Evolutionary conservation across 2,113 vertebrate genomes (phyloP).

Genomic region (Rafetus swinhoei): DNA sequence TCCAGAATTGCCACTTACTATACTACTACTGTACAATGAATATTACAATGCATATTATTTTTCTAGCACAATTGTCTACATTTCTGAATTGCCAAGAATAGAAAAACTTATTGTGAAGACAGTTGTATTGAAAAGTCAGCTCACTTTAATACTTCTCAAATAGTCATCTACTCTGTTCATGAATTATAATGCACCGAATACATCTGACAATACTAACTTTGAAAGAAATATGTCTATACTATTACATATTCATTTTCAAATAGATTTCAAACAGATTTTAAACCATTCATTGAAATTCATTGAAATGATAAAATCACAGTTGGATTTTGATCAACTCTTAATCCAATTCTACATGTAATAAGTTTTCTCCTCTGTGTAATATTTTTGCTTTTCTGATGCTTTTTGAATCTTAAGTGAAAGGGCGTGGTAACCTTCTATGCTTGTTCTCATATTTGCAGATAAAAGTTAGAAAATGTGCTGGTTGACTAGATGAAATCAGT

Average conservation of each 20-base stretch:
- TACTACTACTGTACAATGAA: conserved; percentile 86
- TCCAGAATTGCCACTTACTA: conserved; percentile 89
- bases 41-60: conserved; percentile 90
- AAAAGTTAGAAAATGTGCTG: conserved; percentile 55
- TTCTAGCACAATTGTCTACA: conserved; percentile 86
- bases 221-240: conserved; percentile 85
- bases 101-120: conserved; percentile 88
- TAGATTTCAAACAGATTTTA: conserved; percentile 88
- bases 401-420: conserved; percentile 63
- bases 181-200: conserved; percentile 90
- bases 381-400: conserved; percentile 72
- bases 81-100: conserved; percentile 86
- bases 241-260: conserved; percentile 89
- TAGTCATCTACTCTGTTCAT: conserved; percentile 87
- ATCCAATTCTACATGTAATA: conserved; percentile 87
- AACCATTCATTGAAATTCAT: conserved; percentile 88
- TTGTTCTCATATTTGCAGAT: conserved; percentile 23
- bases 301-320: conserved; percentile 86
- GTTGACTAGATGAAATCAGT: conserved; percentile 48
- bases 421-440: conserved; percentile 41
- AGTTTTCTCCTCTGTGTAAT: conserved; percentile 71
- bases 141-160: conserved; percentile 93
- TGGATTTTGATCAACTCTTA: conserved; percentile 86
- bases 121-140: conserved; percentile 89
- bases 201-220: conserved; percentile 83